Evolutionary conservation across 2,888 invertebrate genomes (phyloP).

Genomic region (Pheosia gnoma): DNA sequence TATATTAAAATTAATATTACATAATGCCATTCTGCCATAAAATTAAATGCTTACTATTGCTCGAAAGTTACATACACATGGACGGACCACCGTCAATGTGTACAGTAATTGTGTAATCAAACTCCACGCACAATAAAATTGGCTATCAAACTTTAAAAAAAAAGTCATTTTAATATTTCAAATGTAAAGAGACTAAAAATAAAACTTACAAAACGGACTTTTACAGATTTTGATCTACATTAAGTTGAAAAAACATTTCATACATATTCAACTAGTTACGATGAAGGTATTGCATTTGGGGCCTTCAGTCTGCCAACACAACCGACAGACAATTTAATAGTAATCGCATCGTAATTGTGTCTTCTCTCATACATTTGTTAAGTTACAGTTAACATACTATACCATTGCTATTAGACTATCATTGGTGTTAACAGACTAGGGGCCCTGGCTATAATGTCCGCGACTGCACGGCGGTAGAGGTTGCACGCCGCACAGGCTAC

Average conservation of each 20-base stretch:
- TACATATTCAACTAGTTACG: slow-evolving; percentile 30
- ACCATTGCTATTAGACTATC: too few relatives aligned
- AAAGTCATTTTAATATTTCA: slow-evolving; percentile 41
- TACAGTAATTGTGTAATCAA: slow-evolving; percentile 34
- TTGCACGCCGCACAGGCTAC: slow-evolving; percentile 35
- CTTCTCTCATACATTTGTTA: too few relatives aligned
- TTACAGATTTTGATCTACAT: slow-evolving; percentile 60
- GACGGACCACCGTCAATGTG: slow-evolving; percentile 25
- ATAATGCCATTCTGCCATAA: slow-evolving; percentile 65
- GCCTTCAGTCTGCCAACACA: too few relatives aligned
- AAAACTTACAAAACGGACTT: slow-evolving; percentile 49
- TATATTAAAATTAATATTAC: slow-evolving; percentile 39
- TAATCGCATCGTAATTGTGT: too few relatives aligned
- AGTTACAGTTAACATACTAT: too few relatives aligned
- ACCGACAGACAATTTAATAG: too few relatives aligned
- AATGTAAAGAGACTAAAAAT: slow-evolving; percentile 50
- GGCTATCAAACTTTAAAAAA: slow-evolving; percentile 50
- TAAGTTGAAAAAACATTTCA: slow-evolving; percentile 44
- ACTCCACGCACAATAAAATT: slow-evolving; percentile 37
- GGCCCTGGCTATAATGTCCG: slow-evolving; percentile 25
- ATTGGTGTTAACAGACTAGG: too few relatives aligned
- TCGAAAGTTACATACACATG: slow-evolving; percentile 32
- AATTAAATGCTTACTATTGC: slow-evolving; percentile 69
- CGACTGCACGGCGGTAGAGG: slow-evolving; percentile 30
- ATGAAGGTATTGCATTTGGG: slow-evolving; percentile 22